These are phyloP conservation scores for Aepyceros melampus DNA, from an alignment of 2,113 vertebrate species.

Conservation along the genomic window DNA sequence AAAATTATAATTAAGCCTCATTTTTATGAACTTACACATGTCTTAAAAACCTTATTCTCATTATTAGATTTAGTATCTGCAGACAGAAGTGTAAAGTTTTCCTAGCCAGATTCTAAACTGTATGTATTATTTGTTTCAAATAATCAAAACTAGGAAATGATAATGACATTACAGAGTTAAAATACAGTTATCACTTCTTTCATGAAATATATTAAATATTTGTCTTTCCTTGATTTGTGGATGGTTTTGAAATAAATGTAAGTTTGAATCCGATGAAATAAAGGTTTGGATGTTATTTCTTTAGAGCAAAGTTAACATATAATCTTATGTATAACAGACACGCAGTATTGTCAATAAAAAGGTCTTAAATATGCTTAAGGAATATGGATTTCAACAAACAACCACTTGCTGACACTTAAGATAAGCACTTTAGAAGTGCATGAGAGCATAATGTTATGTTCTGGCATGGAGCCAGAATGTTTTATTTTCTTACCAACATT, in stretches of 20 bases:
- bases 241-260: neutral
- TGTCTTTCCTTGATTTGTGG: neutral
- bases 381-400: slow-evolving; percentile 58
- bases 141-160: neutral
- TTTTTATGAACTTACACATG: neutral
- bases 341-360: slow-evolving; percentile 32
- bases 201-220: neutral
- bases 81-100: neutral
- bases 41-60: neutral
- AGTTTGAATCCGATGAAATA: neutral
- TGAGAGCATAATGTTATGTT: slow-evolving; percentile 75
- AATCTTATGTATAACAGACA: neutral
- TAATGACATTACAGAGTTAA: neutral
- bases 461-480: slow-evolving; percentile 68
- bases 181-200: neutral
- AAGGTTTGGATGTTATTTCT: neutral
- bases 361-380: slow-evolving; percentile 44
- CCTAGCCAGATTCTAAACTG: neutral
- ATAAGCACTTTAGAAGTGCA: slow-evolving; percentile 73
- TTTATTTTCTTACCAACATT: slow-evolving; percentile 78
- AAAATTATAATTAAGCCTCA: neutral
- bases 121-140: neutral
- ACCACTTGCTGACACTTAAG: slow-evolving; percentile 67
- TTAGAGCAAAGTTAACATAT: neutral
- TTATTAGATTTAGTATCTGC: neutral